Percentiles rank a stretch among this genome's conserved stretches.
These are phyloP conservation scores for Centroberyx gerrardi DNA, from an alignment of 2,797 vertebrate species.

Conservation along the genomic window DNA sequence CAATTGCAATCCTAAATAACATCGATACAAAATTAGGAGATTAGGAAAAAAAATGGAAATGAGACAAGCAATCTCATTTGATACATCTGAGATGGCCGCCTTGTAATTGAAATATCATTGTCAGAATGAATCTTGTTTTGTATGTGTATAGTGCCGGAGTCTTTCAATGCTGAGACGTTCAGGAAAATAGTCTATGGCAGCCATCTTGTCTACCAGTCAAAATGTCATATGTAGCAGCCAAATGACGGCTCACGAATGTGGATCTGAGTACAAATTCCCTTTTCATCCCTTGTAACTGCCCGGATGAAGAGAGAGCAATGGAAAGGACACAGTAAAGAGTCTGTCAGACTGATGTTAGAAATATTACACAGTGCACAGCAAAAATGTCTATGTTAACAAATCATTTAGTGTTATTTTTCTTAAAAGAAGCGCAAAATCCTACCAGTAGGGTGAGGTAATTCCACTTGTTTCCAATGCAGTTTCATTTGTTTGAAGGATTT, in stretches of 20 bases:
- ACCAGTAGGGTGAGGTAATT: too few species aligned
- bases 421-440: too few species aligned
- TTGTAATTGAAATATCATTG: slow-evolving; percentile 3
- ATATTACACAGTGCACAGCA: too few species aligned
- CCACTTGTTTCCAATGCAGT: too few species aligned
- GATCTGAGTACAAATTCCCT: slow-evolving; percentile 7
- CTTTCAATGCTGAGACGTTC: slow-evolving; percentile 14
- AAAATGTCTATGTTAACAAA: too few species aligned
- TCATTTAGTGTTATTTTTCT: too few species aligned
- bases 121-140: slow-evolving; percentile 7
- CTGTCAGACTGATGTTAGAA: too few species aligned
- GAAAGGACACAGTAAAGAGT: too few species aligned
- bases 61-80: neutral
- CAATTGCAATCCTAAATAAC: neutral
- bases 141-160: neutral
- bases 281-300: neutral
- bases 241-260: slow-evolving; percentile 25
- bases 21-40: neutral
- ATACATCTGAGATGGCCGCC: neutral
- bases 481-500: too few species aligned
- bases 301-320: neutral
- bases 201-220: slow-evolving; percentile 32
- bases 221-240: slow-evolving; percentile 27
- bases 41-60: slow-evolving; percentile 7
- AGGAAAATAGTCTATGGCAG: slow-evolving; percentile 19